phyloP scores from a whole-genome alignment of 2,113 vertebrate genomes.

The Callionymus lyra region DNA sequence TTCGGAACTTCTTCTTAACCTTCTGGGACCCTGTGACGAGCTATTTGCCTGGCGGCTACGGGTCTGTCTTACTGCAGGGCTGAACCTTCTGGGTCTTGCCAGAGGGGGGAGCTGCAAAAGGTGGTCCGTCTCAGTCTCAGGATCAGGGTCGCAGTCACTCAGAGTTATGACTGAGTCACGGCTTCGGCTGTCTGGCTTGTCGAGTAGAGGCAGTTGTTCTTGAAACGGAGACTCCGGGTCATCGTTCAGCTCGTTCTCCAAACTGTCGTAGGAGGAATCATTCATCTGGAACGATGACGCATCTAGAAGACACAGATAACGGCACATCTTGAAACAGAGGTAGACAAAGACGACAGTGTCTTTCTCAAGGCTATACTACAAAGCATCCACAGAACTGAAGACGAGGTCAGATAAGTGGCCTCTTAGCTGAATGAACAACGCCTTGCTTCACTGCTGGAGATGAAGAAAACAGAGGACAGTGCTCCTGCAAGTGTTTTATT shows the following conservation, averaged over 20 bases:
- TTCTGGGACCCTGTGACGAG: slow-evolving; percentile 40
- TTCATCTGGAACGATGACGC: slow-evolving; percentile 80
- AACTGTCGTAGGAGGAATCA: slow-evolving; percentile 87
- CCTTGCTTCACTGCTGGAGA: slow-evolving; percentile 7
- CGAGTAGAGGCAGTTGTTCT: slow-evolving; percentile 62
- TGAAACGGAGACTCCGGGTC: slow-evolving; percentile 76
- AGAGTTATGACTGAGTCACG: slow-evolving; percentile 84
- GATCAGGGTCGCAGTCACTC: slow-evolving; percentile 74
- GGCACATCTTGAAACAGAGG: no score
- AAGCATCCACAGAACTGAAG: not conserved
- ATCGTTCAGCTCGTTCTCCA: slow-evolving; percentile 85
- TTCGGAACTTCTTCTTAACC: slow-evolving; percentile 76
- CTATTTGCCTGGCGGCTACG: slow-evolving; percentile 39
- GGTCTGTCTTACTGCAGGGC: slow-evolving; percentile 25
- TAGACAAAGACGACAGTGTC: not conserved
- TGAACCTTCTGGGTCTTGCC: slow-evolving; percentile 53
- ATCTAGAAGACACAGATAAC: slow-evolving; percentile 51
- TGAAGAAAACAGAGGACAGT: slow-evolving; percentile 23
- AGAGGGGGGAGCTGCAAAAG: slow-evolving; percentile 54
- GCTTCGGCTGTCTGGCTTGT: slow-evolving; percentile 77
- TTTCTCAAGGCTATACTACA: not conserved
- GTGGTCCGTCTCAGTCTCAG: slow-evolving; percentile 63
- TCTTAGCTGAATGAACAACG: slow-evolving; percentile 17
- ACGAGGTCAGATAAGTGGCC: not conserved
- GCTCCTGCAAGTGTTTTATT: slow-evolving; percentile 13